Percentiles rank a stretch among this genome's conserved stretches.
phyloP scores from a whole-genome alignment of 2,113 vertebrate genomes.

The Actenoides lindsayi region DNA sequence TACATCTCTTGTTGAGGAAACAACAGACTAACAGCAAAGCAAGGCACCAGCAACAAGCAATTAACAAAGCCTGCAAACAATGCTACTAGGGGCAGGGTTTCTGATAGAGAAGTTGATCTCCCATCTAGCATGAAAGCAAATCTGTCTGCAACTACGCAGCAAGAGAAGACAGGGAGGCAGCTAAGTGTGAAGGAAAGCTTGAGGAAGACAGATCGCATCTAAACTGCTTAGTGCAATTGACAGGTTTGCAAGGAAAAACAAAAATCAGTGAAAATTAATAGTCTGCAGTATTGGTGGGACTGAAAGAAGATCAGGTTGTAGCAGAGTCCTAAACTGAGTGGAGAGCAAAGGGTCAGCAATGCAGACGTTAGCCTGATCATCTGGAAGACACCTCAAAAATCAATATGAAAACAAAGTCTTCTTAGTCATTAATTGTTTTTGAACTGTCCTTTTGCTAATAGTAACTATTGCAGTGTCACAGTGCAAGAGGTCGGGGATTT shows the following conservation, averaged over 20 bases:
- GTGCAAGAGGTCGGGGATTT: not conserved
- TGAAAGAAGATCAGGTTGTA: not conserved
- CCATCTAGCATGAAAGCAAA: not conserved
- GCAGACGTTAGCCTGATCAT: not conserved
- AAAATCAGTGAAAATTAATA: not conserved
- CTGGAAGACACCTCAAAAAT: not conserved
- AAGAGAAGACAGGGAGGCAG: not conserved
- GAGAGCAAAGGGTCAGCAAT: not conserved
- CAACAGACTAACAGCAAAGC: constrained; percentile 10
- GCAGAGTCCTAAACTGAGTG: not conserved
- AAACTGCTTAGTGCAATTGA: not conserved
- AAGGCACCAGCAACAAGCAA: not conserved
- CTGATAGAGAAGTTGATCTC: not conserved
- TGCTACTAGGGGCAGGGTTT: not conserved
- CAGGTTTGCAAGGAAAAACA: not conserved
- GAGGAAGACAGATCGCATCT: not conserved
- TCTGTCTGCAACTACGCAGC: not conserved
- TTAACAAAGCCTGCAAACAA: constrained; percentile 16
- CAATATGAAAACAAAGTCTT: not conserved
- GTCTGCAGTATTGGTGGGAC: not conserved
- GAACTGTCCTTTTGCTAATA: not conserved
- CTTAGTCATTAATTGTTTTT: accelerated
- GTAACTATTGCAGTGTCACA: not conserved
- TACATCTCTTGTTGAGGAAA: not conserved
- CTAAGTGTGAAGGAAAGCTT: not conserved